Evolutionary conservation across 2,888 invertebrate genomes (phyloP), one percentile per base, ranked within the genome.

Genomic region (Latheticus oryzae): DNA sequence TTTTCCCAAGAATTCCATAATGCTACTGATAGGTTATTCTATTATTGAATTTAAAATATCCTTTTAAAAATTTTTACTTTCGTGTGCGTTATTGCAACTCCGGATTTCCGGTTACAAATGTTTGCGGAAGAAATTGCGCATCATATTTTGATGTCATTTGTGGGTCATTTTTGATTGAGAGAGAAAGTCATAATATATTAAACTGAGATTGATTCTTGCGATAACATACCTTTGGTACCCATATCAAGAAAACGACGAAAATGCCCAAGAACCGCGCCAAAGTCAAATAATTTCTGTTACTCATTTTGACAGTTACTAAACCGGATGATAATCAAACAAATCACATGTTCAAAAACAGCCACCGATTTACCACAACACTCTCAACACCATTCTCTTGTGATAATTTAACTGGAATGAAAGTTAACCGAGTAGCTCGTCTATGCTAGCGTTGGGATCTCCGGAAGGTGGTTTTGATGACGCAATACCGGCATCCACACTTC

Each of bases 341-440:
- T 47, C 53, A 53, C 58, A 58, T 58, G 58, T 52, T 42, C 52
- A 47, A 48, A 54, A 47, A 48, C 45, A 15, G 19, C 17, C 40
- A 47, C 40, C 32, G 47, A 19, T 55, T 38, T 35, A 48, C 32
- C 24, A 40, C 50, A 56, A 26, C 35, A 56, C 42, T 24, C 47
- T 32, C 30, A 32, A 24, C 17, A 58, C 42, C 52, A 38, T 53
- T 47, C 52, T 48, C 47, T 40, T 33, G 33, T 40, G 47, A 52
- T 55, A 35, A 50, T 42, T 45, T 45, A 42, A 54, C 53, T 51
- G 28, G 61, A 62, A 59, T 63, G 63, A 61, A 61, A 63, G 63
- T 59, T 43, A 42, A 21, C 24, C 37, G 52, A 54, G 57, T 35
- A 55, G 21, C 32, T 24, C 17, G 40, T 30, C 37, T 61, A 11